A percentile compares a stretch with the other conserved stretches of the same genome.
phyloP scores from a whole-genome alignment of 2,888 invertebrate species.

The Gymnoscelis rufifasciata region DNA sequence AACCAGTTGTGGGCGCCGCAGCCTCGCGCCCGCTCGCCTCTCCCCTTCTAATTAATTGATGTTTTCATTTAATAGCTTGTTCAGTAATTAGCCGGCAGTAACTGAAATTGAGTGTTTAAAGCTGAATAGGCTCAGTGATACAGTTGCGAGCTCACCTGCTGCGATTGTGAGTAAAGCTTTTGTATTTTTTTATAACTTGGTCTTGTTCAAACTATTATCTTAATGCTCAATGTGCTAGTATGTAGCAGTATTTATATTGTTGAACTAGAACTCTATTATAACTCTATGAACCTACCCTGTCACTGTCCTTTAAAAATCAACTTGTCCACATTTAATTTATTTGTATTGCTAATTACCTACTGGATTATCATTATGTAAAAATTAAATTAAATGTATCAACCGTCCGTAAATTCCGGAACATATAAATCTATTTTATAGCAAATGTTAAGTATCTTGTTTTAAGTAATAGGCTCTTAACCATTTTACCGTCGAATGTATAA shows the following conservation, averaged over 20 bases:
- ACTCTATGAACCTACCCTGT: background rate
- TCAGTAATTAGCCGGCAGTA: slow-evolving; percentile 66
- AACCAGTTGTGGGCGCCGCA: slow-evolving; percentile 73
- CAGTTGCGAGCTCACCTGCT: slow-evolving; percentile 30
- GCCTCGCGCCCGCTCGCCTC: slow-evolving; percentile 72
- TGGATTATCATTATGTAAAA: too few relatives aligned
- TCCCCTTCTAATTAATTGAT: slow-evolving; percentile 76
- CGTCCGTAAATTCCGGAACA: too few relatives aligned
- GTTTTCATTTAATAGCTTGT: slow-evolving; percentile 74
- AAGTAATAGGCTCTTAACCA: background rate
- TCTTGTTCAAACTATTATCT: slow-evolving; percentile 12
- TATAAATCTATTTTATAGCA: background rate
- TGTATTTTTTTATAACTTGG: slow-evolving; percentile 28
- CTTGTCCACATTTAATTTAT: too few relatives aligned
- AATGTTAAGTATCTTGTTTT: background rate
- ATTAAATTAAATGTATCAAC: too few relatives aligned
- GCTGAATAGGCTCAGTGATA: slow-evolving; percentile 56
- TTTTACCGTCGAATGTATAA: background rate
- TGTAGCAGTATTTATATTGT: too few relatives aligned
- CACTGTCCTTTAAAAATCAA: too few relatives aligned
- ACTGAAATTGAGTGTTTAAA: slow-evolving; percentile 65
- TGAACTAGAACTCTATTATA: too few relatives aligned
- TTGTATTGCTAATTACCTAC: too few relatives aligned
- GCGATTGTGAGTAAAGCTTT: slow-evolving; percentile 31
- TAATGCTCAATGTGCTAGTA: too few relatives aligned